Base-by-base conservation (phyloP, 2,113 vertebrate genomes). In the Benitochromis conjunctus region DNA sequence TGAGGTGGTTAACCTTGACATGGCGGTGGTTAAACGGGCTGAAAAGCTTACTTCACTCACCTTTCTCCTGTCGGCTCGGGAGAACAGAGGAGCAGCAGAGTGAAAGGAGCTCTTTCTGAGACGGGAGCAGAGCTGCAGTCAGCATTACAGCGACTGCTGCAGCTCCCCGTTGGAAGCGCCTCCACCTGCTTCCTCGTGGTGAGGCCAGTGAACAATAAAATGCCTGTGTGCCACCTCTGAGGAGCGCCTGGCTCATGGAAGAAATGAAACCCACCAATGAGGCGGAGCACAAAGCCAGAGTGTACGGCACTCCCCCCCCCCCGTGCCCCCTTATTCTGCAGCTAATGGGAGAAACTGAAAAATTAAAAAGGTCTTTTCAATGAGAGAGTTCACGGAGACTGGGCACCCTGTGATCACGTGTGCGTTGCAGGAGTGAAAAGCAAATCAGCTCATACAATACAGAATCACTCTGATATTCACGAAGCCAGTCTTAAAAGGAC, bases 71-170 rank as follows among this genome's bases (percentile, higher is more conserved):
- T 81, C 46, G 29, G 78, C 83, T 80, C 13, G 3, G 84, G 66
- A 85, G 88, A 83, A 82, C 26, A 74, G 64, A 1, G 64, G 31
- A 29, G 77, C 56, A 43, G 86, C 29, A 12, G 64, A 79, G 81
- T 93, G 85, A 92, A 94, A 91, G 93, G 48, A 51, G 54, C 86
- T 93, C 92, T 92, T 92, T 94, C 83, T 94, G 85, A 86, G 83
- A 80, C 6, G 16, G 48, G 51, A 83, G 76, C 21, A 6, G 11
- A 69, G 55, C 83, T 38, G 64, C 46, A 79, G 92, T 48, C 85
- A 4, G 62, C 57, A 5, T 58, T 83, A 58, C 69, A 18, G 81
- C 83, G 5, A 48, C 36, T 6, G 77, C 56, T 55, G 90, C 69
- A 31, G 3, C 2, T 12, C 29, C 16, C 16, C 77, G 5, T 74